A percentile compares a stretch with the other conserved stretches of the same genome.
phyloP scores from a whole-genome alignment of 2,113 vertebrate species.

The Asarcornis scutulata region DNA sequence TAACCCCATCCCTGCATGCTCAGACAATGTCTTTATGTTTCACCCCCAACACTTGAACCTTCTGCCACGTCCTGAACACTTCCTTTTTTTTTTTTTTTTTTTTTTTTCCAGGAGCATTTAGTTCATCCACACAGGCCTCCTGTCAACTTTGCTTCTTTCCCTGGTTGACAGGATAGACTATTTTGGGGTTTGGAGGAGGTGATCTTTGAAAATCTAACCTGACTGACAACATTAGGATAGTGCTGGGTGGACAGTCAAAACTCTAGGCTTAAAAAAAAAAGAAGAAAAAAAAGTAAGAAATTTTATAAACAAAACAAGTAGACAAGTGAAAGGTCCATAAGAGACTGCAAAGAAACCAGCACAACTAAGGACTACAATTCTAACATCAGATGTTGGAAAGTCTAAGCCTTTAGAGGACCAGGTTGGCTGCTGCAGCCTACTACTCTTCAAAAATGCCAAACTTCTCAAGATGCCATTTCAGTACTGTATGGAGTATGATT shows the following conservation, averaged over 20 bases:
- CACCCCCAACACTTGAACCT: not conserved
- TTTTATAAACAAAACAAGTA: not conserved
- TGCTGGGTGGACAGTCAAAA: not conserved
- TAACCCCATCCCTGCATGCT: not conserved
- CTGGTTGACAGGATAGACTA: not conserved
- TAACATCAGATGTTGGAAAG: not conserved
- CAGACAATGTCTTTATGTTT: not conserved
- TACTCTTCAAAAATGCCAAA: not conserved
- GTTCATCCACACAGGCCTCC: not conserved
- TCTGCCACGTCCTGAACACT: not conserved
- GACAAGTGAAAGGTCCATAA: not conserved
- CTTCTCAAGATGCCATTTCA: not conserved
- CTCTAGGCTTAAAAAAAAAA: not conserved
- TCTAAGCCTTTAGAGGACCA: not conserved
- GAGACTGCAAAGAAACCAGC: not conserved
- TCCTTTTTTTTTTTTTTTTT: not conserved
- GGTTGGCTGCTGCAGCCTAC: not conserved
- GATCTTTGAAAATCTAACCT: not conserved
- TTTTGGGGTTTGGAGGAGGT: not conserved
- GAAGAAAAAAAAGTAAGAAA: not conserved
- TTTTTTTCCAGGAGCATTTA: not conserved
- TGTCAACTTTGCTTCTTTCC: not conserved
- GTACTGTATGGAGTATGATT: not conserved
- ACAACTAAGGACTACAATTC: not conserved
- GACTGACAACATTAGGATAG: not conserved